phyloP scores from a whole-genome alignment of 1,140 invertebrate genomes.

The Drosophila erecta region DNA sequence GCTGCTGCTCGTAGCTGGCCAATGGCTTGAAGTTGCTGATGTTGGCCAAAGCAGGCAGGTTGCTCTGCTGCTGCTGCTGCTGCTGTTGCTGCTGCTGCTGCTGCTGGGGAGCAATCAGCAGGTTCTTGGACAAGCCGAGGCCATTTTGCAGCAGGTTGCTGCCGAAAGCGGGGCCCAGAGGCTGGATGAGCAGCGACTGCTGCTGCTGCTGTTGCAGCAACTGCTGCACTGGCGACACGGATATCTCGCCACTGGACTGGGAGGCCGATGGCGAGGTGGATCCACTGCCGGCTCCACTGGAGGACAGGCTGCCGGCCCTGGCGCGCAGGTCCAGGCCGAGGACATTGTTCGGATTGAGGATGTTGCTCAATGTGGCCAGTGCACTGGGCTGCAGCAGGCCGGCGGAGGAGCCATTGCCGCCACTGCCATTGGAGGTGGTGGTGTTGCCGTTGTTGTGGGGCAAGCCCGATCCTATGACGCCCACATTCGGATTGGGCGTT shows the following conservation, averaged over 20 bases:
- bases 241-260: slow-evolving; percentile 89
- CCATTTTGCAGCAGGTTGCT: slow-evolving; percentile 49
- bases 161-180: slow-evolving; percentile 24
- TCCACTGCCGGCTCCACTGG: slow-evolving; percentile 87
- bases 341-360: slow-evolving; percentile 69
- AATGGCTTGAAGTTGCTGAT: slow-evolving; percentile 73
- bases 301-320: slow-evolving; percentile 83
- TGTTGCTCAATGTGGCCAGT: slow-evolving; percentile 64
- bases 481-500: slow-evolving; percentile 75
- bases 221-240: slow-evolving; percentile 89
- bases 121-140: slow-evolving; percentile 52
- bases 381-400: slow-evolving; percentile 47
- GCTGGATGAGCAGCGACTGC: slow-evolving; percentile 37
- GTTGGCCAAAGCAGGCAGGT: slow-evolving; percentile 64
- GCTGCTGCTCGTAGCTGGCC: slow-evolving; percentile 87
- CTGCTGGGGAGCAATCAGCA: slow-evolving; percentile 42
- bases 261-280: slow-evolving; percentile 89
- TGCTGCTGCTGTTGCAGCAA: slow-evolving; percentile 50
- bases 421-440: slow-evolving; percentile 14
- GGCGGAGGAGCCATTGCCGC: slow-evolving; percentile 16
- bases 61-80: slow-evolving; percentile 15
- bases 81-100: slow-evolving; percentile 9
- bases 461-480: slow-evolving; percentile 78
- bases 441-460: slow-evolving; percentile 70
- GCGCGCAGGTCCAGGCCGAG: slow-evolving; percentile 84